These are phyloP conservation scores for Rhabdophis nuchalis DNA, from an alignment of 2,797 vertebrate species.

Conservation along the genomic window DNA sequence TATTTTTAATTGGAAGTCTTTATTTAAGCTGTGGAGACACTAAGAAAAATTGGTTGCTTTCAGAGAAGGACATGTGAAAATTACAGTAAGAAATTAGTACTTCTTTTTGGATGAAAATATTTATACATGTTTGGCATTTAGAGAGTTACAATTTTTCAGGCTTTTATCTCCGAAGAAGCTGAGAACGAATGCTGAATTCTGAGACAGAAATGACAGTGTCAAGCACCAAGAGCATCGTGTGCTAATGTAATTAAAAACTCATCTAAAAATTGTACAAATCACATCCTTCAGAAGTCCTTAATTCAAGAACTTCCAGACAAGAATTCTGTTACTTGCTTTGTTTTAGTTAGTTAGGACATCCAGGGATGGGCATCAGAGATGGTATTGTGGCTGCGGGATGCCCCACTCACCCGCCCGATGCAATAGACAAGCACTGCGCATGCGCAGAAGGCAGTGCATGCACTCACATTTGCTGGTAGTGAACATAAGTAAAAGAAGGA, in stretches of 20 bases:
- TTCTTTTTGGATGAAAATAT: not conserved
- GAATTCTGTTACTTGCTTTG: conserved; percentile 13
- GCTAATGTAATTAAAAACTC: conserved; percentile 15
- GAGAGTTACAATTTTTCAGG: not conserved
- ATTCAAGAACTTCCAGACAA: conserved; percentile 31
- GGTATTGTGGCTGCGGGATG: too few relatives aligned
- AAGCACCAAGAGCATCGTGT: not conserved
- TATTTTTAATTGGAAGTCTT: not conserved
- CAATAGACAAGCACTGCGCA: too few relatives aligned
- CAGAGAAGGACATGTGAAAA: not conserved
- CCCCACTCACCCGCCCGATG: too few relatives aligned
- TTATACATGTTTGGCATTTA: not conserved
- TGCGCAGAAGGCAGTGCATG: too few relatives aligned
- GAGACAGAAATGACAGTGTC: not conserved
- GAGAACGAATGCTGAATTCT: not conserved
- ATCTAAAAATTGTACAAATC: conserved; percentile 30
- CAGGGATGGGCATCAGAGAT: not conserved
- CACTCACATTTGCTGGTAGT: too few relatives aligned
- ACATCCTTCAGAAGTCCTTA: conserved; percentile 10
- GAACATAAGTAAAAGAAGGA: too few relatives aligned
- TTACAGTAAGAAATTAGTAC: not conserved
- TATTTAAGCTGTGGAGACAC: not conserved
- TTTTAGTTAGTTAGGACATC: not conserved
- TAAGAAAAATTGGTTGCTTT: not conserved
- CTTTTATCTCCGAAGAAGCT: not conserved